Evolutionary conservation across 2,888 invertebrate species (phyloP), one percentile per base, ranked within the genome.

Genomic region (Megaustenia siamemsis): DNA sequence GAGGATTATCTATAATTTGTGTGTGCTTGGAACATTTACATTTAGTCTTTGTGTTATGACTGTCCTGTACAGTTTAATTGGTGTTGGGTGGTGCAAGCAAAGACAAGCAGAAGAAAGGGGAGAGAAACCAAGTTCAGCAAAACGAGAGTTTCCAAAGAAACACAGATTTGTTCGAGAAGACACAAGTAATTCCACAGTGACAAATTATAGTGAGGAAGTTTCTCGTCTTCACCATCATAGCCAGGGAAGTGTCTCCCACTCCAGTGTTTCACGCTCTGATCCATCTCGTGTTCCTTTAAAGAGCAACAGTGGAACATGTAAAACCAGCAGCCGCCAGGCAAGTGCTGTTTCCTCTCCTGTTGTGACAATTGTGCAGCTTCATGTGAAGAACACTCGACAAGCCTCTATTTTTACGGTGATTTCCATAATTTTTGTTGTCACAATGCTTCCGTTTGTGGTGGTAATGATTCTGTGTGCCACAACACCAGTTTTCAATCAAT

Each of bases 341-440:
- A 81, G 71, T 32, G 82, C 68, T 45, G 53, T 28, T 49, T 87
- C 82, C 71, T 73, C 28, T 77, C 82, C n/a, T 68, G 86, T 32
- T 49, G 56, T 60, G 1, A 53, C 79, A 3, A 45, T 84, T 77
- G 85, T 84, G 0, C 86, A 81, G 49, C 79, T 87, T 24, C 82
- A 86, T 71, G 84, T 88, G 15, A 87, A 88, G 71, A 89, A 89
- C 10, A 84, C 90, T 0, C 83, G 90, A 53, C 90, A 90, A 40
- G 90, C 92, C 0, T 88, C 86, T 63, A 90, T 92, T 49, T 91
- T 92, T 85, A 86, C 90, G 73, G 89, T 89, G 5, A 90, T 91
- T 32, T 90, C 91, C 12, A 87, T 88, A 24, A 87, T 89, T 4
- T 90, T 90, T 84, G 89, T 90, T 0, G 63, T 91, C 0, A 89